Percentiles rank a stretch among this genome's conserved stretches.
Evolutionary conservation across 2,797 vertebrate genomes (phyloP).

Genomic region (Alectoris magna): DNA sequence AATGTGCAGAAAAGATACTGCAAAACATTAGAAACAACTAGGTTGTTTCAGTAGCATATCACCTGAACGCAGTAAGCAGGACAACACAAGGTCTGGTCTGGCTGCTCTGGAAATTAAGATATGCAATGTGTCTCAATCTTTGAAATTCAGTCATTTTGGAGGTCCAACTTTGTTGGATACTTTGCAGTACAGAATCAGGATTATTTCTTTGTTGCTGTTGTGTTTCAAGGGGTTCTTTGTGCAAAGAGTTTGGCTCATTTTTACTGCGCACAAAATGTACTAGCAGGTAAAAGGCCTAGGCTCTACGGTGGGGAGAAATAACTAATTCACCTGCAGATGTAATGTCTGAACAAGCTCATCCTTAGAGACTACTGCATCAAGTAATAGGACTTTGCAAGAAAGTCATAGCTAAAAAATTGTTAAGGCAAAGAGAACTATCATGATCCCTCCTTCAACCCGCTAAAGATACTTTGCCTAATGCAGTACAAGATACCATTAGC

Average conservation of each 20-base stretch:
- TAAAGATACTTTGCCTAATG: neutral
- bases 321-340: neutral
- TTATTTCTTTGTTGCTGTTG: neutral
- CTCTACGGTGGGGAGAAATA: neutral
- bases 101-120: neutral
- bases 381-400: neutral
- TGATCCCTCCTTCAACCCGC: neutral
- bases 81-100: neutral
- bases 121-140: neutral
- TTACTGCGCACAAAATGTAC: neutral
- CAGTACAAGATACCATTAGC: neutral
- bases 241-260: neutral
- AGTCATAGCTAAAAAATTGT: neutral
- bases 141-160: neutral
- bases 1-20: neutral
- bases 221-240: neutral
- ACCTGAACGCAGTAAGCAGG: neutral
- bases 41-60: neutral
- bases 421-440: neutral
- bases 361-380: neutral
- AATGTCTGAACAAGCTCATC: neutral
- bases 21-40: neutral
- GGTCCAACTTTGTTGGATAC: neutral
- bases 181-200: neutral
- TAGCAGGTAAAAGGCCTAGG: neutral